phyloP scores from a whole-genome alignment of 1,140 invertebrate species.

The Helicoverpa zea region DNA sequence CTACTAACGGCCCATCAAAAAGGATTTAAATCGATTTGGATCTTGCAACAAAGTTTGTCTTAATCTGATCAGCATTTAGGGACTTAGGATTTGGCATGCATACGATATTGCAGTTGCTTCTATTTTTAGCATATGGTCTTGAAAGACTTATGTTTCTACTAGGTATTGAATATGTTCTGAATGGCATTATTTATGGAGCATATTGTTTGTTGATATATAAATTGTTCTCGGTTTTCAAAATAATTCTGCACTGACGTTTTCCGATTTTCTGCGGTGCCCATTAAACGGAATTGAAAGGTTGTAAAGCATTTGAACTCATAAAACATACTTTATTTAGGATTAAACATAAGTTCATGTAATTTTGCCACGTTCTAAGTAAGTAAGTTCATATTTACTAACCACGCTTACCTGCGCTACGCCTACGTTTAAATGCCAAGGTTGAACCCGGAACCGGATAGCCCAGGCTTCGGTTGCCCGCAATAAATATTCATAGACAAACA shows the following conservation, averaged over 20 bases:
- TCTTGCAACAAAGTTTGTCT: slow-evolving; percentile 28
- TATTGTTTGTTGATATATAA: too few species aligned
- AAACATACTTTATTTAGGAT: too few species aligned
- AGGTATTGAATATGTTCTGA: too few species aligned
- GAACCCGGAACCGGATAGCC: slow-evolving; percentile 27
- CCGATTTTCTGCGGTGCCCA: too few species aligned
- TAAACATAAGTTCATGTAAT: not conserved
- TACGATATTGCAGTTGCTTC: not conserved
- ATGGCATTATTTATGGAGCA: too few species aligned
- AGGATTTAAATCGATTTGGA: slow-evolving; percentile 25
- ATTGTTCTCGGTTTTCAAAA: too few species aligned
- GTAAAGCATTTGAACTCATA: not conserved
- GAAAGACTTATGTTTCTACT: too few species aligned
- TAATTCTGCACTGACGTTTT: too few species aligned
- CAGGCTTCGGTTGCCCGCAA: slow-evolving; percentile 26
- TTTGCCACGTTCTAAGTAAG: not conserved
- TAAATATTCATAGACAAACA: slow-evolving; percentile 50
- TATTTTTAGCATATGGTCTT: not conserved
- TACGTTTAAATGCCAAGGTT: slow-evolving; percentile 9
- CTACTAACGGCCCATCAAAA: slow-evolving; percentile 12
- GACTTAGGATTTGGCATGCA: not conserved
- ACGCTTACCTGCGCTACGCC: not conserved
- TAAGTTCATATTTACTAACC: not conserved
- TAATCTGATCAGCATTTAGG: slow-evolving; percentile 25
- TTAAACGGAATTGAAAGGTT: too few species aligned